Evolutionary conservation across 23 tunicate genomes (phyloP).

Genomic region (Aplidium turbinatum): DNA sequence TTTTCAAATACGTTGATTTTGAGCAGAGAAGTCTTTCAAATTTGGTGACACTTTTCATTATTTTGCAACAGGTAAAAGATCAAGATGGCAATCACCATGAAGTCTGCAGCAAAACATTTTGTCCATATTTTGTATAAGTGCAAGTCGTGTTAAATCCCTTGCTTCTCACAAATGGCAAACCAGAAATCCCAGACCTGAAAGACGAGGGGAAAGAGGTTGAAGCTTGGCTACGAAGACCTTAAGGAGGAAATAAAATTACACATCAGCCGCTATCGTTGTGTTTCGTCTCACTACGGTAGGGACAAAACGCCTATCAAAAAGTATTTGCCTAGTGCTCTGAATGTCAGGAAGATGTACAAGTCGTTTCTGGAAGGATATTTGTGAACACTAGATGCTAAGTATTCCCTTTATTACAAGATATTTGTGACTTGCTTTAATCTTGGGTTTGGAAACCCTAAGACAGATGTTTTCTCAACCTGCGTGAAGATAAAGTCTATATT

Average conservation of each 20-base stretch:
- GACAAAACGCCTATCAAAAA: conserved; percentile 14
- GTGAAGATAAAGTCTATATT: conserved; percentile 13
- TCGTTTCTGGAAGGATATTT: conserved; percentile 3
- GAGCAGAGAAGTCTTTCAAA: background rate
- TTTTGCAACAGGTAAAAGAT: conserved; percentile 3
- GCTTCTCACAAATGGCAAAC: conserved; percentile 16
- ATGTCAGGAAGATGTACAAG: background rate
- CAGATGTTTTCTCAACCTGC: conserved; percentile 9
- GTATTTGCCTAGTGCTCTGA: conserved; percentile 4
- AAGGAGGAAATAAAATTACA: conserved; percentile 8
- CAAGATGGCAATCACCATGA: conserved; percentile 12
- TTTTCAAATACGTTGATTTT: background rate
- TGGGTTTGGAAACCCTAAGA: conserved; percentile 12
- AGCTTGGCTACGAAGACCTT: background rate
- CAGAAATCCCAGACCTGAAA: conserved; percentile 6
- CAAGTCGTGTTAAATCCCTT: conserved; percentile 5
- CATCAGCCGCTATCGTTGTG: conserved; percentile 17
- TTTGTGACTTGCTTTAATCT: conserved; percentile 12
- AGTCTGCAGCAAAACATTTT: conserved; percentile 21
- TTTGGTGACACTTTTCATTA: no score
- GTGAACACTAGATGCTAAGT: background rate
- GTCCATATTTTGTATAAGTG: background rate
- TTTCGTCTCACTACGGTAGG: conserved; percentile 8
- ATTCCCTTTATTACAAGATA: conserved; percentile 13
- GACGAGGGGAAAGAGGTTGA: background rate